Evolutionary conservation across 2,888 invertebrate genomes (phyloP).

Genomic region (Pediacus dermestoides): DNA sequence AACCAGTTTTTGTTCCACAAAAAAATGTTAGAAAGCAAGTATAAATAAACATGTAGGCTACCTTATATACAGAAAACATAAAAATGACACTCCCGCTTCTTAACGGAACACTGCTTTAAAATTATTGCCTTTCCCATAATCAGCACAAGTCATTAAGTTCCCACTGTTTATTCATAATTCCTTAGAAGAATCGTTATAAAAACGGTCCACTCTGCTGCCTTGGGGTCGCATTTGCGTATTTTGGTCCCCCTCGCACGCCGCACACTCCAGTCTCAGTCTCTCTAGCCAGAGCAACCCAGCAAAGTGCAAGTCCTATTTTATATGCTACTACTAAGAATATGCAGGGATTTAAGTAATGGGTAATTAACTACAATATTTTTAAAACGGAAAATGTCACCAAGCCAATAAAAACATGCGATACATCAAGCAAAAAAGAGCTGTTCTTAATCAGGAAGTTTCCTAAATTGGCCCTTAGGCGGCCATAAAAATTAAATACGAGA

Average conservation of each 20-base stretch:
- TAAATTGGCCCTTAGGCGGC: background rate
- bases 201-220: slow-evolving; percentile 24
- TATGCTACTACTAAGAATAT: slow-evolving; percentile 31
- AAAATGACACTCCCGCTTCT: slow-evolving; percentile 44
- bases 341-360: slow-evolving; percentile 47
- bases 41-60: slow-evolving; percentile 12
- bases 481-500: slow-evolving; percentile 8
- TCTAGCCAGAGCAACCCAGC: background rate
- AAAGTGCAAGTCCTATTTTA: background rate
- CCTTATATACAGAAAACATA: slow-evolving; percentile 33
- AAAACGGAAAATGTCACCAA: slow-evolving; percentile 53
- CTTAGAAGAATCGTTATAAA: slow-evolving; percentile 37
- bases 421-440: slow-evolving; percentile 32
- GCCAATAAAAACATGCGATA: slow-evolving; percentile 56
- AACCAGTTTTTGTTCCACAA: too few relatives aligned
- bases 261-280: slow-evolving; percentile 13
- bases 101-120: slow-evolving; percentile 46
- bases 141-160: slow-evolving; percentile 50
- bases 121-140: slow-evolving; percentile 49
- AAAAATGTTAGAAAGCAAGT: slow-evolving; percentile 1
- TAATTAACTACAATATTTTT: slow-evolving; percentile 51
- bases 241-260: slow-evolving; percentile 20
- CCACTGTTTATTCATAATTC: slow-evolving; percentile 50
- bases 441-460: background rate
- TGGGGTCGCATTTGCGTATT: slow-evolving; percentile 11